Percentiles rank a stretch among this genome's conserved stretches.
Evolutionary conservation across 1,140 invertebrate genomes (phyloP).

Genomic region (Zelostemma sp.): DNA sequence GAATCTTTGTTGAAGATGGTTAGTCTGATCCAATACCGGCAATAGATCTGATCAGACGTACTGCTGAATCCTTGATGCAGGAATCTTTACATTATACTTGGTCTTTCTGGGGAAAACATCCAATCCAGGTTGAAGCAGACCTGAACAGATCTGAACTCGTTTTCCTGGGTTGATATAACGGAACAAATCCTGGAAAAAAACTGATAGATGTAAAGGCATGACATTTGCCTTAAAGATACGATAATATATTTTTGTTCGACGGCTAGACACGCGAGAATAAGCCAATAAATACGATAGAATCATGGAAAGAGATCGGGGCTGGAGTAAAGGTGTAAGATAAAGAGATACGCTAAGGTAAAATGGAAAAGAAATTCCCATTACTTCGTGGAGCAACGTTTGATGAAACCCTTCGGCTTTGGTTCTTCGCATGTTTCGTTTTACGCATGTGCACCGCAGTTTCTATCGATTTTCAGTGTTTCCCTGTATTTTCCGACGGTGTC

Average conservation of each 20-base stretch:
- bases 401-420: constrained; percentile 31
- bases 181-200: too few relatives aligned
- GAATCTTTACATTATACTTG: too few relatives aligned
- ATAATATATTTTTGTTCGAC: not conserved
- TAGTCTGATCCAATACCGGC: too few relatives aligned
- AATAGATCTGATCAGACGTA: too few relatives aligned
- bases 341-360: constrained; percentile 42
- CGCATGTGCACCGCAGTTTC: constrained; percentile 58
- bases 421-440: constrained; percentile 40
- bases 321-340: constrained; percentile 40
- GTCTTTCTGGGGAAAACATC: too few relatives aligned
- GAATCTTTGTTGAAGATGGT: too few relatives aligned
- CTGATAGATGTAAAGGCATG: too few relatives aligned
- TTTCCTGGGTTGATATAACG: too few relatives aligned
- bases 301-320: not conserved
- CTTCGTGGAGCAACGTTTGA: constrained; percentile 52
- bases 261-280: constrained; percentile 4
- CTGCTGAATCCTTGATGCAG: too few relatives aligned
- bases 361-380: constrained; percentile 63
- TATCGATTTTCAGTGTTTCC: constrained; percentile 64
- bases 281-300: not conserved
- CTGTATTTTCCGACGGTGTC: constrained; percentile 42
- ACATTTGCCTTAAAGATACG: too few relatives aligned
- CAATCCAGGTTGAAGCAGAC: too few relatives aligned
- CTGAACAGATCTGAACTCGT: too few relatives aligned